Evolutionary conservation across 2,113 vertebrate genomes (phyloP), one percentile per base, ranked within the genome.

Genomic region (Sterrhoptilus dennistouni): DNA sequence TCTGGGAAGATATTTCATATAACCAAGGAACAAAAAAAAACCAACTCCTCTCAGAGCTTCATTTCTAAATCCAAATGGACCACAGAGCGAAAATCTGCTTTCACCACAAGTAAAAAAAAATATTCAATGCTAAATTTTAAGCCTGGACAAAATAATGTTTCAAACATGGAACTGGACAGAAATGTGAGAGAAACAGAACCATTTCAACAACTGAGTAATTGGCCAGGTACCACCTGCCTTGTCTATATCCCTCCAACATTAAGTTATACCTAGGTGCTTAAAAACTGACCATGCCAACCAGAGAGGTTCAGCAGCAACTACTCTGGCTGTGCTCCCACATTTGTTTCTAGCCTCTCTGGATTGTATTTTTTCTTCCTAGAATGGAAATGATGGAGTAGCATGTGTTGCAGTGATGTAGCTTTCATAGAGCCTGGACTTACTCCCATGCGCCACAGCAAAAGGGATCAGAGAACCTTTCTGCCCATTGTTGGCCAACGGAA

Each of bases 341-440:
- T 83, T 91, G 94, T 90, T 90, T 76, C 12, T 29, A 71, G 61
- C 52, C 42, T 95, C 70, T 87, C 52, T 59, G 71, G 52, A 77
- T 60, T 35, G 45, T 86, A 65, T 80, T 94, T 95, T 76, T 91
- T 77, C 56, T 97, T 94, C 97, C 96, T 79, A 95, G 90, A 97
- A 97, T 97, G 93, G 96, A 95, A 94, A 96, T 93, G 60, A 95
- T 69, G 77, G 70, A 90, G 47, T 70, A 92, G 65, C 89, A 95
- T 75, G 81, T 40, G 64, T 87, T 96, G 72, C 72, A 87, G 47
- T 89, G 57, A 69, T 85, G 93, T 94, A 64, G 69, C 83, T 93
- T 9, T 0, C 3, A 3, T 69, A 87, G 69, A 92, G 59, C 54
- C 92, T 96, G 91, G 84, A 86, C 47, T 93, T 89, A 79, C 77